phyloP scores from a whole-genome alignment of 2,113 vertebrate genomes.

The Anarrhichthys ocellatus region DNA sequence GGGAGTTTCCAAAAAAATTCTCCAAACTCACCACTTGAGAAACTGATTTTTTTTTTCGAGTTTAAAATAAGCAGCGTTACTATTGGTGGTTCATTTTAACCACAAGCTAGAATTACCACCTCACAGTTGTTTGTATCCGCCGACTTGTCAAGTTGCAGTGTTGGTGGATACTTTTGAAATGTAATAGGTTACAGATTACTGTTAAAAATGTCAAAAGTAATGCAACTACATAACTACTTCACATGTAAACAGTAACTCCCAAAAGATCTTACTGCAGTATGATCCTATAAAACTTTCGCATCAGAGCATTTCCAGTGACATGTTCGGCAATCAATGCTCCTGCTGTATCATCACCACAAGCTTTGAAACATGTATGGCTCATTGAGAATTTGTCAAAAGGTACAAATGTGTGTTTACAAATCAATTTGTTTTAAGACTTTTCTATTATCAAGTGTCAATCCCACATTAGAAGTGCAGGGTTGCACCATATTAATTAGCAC shows the following conservation, averaged over 20 bases:
- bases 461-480: neutral
- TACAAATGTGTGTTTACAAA: neutral
- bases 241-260: neutral
- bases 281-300: neutral
- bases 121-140: neutral
- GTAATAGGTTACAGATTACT: neutral
- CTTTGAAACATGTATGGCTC: neutral
- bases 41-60: neutral
- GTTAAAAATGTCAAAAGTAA: neutral
- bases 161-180: neutral
- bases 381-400: neutral
- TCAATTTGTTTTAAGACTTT: neutral
- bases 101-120: neutral
- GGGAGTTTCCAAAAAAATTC: slow-evolving; percentile 28
- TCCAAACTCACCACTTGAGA: slow-evolving; percentile 16
- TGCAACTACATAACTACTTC: neutral
- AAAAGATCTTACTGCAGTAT: neutral
- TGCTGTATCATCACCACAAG: slow-evolving; percentile 10
- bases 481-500: neutral
- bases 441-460: neutral
- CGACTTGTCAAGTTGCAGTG: neutral
- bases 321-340: neutral
- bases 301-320: neutral
- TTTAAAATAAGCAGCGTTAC: neutral
- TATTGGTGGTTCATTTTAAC: neutral